Evolutionary conservation across 2,113 vertebrate species (phyloP).

Genomic region (Marmota monax): DNA sequence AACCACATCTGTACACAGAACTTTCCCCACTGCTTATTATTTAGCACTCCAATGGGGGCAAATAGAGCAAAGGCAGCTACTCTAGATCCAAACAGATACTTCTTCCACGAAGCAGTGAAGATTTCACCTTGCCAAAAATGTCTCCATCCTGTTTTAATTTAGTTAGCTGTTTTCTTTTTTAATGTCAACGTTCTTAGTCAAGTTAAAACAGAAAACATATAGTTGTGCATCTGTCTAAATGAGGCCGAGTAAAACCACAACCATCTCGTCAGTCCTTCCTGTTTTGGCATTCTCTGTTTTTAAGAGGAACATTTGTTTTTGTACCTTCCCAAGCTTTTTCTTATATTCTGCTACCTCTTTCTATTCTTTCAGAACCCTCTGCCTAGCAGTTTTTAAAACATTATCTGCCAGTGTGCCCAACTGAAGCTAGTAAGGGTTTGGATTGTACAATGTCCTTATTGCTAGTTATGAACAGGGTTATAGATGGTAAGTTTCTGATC

Average conservation of each 20-base stretch:
- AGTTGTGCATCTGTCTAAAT: slow-evolving; percentile 57
- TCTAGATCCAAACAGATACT: not conserved
- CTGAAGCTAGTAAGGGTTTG: slow-evolving; percentile 59
- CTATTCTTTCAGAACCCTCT: slow-evolving; percentile 43
- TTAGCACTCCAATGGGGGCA: not conserved
- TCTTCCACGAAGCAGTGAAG: not conserved
- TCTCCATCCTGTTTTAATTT: slow-evolving; percentile 1
- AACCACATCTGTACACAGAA: slow-evolving; percentile 41
- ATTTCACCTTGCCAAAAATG: not conserved
- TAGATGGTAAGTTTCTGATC: slow-evolving; percentile 35
- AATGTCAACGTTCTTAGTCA: slow-evolving; percentile 22
- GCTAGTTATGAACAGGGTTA: slow-evolving; percentile 7
- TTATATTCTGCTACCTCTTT: slow-evolving; percentile 46
- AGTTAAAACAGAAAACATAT: slow-evolving; percentile 50
- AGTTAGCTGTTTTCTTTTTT: slow-evolving; percentile 52
- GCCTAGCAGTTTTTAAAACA: not conserved
- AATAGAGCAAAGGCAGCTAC: not conserved
- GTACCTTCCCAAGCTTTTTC: slow-evolving; percentile 10
- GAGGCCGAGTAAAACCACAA: slow-evolving; percentile 57
- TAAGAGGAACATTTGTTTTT: slow-evolving; percentile 46
- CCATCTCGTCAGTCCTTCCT: slow-evolving; percentile 62
- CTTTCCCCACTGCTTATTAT: slow-evolving; percentile 17
- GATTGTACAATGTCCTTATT: slow-evolving; percentile 23
- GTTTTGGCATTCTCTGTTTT: slow-evolving; percentile 67
- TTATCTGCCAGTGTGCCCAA: slow-evolving; percentile 9